Percentiles rank a stretch among this genome's conserved stretches.
These are phyloP conservation scores for Unio pictorum DNA, from an alignment of 2,888 invertebrate genomes.

Conservation along the genomic window DNA sequence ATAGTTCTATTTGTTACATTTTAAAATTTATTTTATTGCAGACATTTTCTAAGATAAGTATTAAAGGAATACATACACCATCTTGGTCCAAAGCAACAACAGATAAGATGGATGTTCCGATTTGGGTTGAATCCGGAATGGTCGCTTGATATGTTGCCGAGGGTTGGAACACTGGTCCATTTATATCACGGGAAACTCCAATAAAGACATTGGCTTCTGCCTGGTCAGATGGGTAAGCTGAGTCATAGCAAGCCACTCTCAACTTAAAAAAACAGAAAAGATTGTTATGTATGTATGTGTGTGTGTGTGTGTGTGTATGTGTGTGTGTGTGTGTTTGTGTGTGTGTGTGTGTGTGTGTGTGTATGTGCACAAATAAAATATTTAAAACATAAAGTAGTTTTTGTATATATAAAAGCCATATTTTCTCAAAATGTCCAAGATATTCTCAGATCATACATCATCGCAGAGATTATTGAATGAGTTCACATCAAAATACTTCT, in stretches of 20 bases:
- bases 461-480: too few relatives aligned
- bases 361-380: neutral
- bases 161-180: constrained; percentile 53
- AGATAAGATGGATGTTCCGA: constrained; percentile 31
- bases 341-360: neutral
- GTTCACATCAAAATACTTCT: too few relatives aligned
- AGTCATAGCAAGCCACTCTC: constrained; percentile 54
- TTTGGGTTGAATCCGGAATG: constrained; percentile 41
- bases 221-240: constrained; percentile 48
- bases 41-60: neutral
- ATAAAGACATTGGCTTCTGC: constrained; percentile 54
- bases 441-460: too few relatives aligned
- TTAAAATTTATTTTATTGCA: too few relatives aligned
- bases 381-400: too few relatives aligned
- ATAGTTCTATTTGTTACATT: too few relatives aligned
- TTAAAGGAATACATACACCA: constrained; percentile 18
- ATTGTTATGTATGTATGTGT: neutral
- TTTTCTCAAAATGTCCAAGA: too few relatives aligned
- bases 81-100: constrained; percentile 47
- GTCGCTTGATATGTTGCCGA: constrained; percentile 42
- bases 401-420: too few relatives aligned
- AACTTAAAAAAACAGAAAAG: constrained; percentile 31
- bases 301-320: neutral
- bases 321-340: too few relatives aligned
- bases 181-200: constrained; percentile 54